A percentile compares a stretch with the other conserved stretches of the same genome.
Conservation (phyloP, 2,797 vertebrate species). For the Apogon hyalosoma region DNA sequence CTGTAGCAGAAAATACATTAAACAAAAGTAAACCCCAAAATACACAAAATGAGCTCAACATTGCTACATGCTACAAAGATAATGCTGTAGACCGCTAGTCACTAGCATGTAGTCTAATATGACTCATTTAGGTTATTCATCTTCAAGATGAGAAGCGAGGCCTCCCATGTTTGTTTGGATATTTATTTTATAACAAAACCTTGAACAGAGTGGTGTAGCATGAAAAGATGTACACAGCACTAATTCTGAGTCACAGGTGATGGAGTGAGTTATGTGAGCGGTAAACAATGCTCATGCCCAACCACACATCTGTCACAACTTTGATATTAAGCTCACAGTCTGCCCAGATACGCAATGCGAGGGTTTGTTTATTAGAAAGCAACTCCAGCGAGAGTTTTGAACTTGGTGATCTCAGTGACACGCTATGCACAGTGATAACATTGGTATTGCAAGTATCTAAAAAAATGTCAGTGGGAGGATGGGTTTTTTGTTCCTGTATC, state of each 20-base stretch:
- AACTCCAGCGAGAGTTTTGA: slow-evolving; percentile 13
- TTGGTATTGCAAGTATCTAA: slow-evolving; percentile 15
- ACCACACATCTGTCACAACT: slow-evolving; percentile 19
- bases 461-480: slow-evolving; percentile 18
- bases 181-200: no score
- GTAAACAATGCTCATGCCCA: neutral
- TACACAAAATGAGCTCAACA: no score
- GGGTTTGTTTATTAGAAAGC: neutral
- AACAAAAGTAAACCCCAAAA: no score
- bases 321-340: neutral
- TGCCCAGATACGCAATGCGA: neutral
- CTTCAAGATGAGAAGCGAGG: no score
- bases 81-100: no score
- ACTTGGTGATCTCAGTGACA: slow-evolving; percentile 22
- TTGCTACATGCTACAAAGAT: no score
- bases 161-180: no score
- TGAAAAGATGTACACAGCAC: slow-evolving; percentile 7
- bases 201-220: neutral
- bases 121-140: no score
- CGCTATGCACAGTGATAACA: neutral
- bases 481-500: slow-evolving; percentile 1
- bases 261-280: neutral
- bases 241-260: slow-evolving; percentile 38
- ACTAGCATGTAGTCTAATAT: no score
- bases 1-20: no score